Evolutionary conservation across 1,140 invertebrate genomes (phyloP).

Genomic region (Brachionus plicatilis): DNA sequence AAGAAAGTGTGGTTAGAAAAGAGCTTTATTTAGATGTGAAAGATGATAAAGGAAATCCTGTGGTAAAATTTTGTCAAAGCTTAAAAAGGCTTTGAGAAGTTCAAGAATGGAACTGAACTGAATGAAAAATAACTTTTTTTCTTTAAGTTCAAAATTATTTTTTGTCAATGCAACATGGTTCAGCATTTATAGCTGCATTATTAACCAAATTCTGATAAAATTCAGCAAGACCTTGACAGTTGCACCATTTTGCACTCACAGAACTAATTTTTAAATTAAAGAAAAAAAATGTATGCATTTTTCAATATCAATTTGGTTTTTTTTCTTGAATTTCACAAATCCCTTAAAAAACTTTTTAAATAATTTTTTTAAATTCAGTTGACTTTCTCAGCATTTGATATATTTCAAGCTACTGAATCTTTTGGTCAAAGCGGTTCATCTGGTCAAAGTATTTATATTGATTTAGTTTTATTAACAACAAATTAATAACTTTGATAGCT

Average conservation of each 20-base stretch:
- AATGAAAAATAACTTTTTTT: no score
- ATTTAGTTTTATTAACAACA: neutral
- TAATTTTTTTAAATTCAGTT: neutral
- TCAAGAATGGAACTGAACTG: no score
- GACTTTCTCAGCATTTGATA: neutral
- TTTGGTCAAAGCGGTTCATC: neutral
- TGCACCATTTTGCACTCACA: neutral
- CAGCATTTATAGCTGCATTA: no score
- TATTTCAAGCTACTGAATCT: neutral
- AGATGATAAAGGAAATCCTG: neutral
- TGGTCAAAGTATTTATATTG: neutral
- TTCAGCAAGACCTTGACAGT: neutral
- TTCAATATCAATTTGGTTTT: no score
- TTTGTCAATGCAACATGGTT: no score
- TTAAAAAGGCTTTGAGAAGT: no score
- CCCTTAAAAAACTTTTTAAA: no score
- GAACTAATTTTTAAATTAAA: no score
- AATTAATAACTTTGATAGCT: neutral
- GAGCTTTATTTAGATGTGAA: slow-evolving; percentile 1
- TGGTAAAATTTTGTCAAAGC: neutral
- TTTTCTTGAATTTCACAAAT: no score
- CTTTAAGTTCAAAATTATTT: no score
- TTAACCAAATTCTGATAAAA: no score
- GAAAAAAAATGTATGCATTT: neutral
- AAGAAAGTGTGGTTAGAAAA: slow-evolving; percentile 27